Evolutionary conservation across 2,888 invertebrate genomes (phyloP), one percentile per base, ranked within the genome.

Genomic region (Oscheius myriophilus): DNA sequence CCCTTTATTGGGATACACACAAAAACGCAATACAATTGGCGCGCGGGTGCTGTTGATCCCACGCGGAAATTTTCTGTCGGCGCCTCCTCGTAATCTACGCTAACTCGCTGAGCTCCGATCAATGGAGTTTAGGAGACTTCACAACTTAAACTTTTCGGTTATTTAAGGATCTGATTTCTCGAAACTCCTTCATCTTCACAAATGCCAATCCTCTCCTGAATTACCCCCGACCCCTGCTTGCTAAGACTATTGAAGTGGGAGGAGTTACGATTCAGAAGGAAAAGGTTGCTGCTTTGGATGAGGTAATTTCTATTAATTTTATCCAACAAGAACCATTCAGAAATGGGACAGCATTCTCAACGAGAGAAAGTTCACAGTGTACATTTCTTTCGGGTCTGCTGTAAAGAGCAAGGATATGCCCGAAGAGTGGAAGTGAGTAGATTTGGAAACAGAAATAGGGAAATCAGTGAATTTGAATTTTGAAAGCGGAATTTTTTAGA

Each of bases 351-450:
- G n/a, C 16, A 43, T 67, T 52, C 39, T 67, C 2, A 49, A 49
- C 23, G 67, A 67, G 25, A 52, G 67, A 12, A n/a, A 59, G 39
- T 52, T 59, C 39, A 67, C 59, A 11, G 67, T 67, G 21, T 43
- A 61, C 42, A 54, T 67, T 23, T 67, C 67, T 14, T 67, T 67
- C 16, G 67, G 67, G 21, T 67, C 67, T 2, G 52, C 59, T 18
- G 59, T 53, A 2, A 67, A 67, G 46, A 61, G 59, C 46, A 67
- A 67, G 43, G 61, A 61, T 7, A 67, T 67, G 67, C 67, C 67
- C 11, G 67, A 67, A 46, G 59, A 33, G 12, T 67, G 59, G 46
- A 66, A 66, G 58, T 67, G 46, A 59, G 59, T 57, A 14, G 16
- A 11, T 41, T 21, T 46, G 4, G 9, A 9, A 42, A 18, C 1